These are phyloP conservation scores for Acrocephalus kingi DNA, from an alignment of 2,113 vertebrate genomes.

Conservation along the genomic window DNA sequence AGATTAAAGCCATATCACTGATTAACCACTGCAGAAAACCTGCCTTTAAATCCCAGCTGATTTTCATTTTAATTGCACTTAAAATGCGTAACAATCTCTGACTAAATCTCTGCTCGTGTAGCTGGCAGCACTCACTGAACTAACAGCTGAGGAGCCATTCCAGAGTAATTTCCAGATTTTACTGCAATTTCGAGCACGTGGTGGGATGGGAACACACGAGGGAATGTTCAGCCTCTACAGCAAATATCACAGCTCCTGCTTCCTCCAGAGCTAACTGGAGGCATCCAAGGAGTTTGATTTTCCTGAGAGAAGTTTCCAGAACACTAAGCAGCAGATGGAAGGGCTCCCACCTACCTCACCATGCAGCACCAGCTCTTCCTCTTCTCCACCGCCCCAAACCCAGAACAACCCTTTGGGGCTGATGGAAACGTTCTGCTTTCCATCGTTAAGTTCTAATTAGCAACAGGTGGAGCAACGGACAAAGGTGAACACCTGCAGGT, in stretches of 20 bases:
- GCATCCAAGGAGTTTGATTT: rapidly evolving
- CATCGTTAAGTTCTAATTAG: neutral
- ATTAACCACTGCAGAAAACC: neutral
- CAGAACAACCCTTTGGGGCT: neutral
- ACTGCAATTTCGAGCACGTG: rapidly evolving
- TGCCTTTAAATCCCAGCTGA: neutral
- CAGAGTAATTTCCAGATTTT: neutral
- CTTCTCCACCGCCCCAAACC: neutral
- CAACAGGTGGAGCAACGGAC: neutral
- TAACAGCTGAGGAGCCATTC: neutral
- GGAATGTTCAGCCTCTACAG: neutral
- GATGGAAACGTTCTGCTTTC: neutral
- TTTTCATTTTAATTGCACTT: neutral
- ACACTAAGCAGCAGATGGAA: too few relatives aligned
- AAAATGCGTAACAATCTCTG: neutral
- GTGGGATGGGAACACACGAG: rapidly evolving
- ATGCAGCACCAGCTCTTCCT: neutral
- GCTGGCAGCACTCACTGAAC: neutral
- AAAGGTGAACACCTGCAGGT: neutral
- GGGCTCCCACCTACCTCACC: neutral
- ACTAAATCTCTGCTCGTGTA: neutral
- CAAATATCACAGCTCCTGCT: neutral
- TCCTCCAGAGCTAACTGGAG: neutral
- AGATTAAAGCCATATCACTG: neutral
- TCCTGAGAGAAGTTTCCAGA: neutral